Base-by-base conservation (phyloP, 2,888 invertebrate species). In the Drosophila nigricruria region DNA sequence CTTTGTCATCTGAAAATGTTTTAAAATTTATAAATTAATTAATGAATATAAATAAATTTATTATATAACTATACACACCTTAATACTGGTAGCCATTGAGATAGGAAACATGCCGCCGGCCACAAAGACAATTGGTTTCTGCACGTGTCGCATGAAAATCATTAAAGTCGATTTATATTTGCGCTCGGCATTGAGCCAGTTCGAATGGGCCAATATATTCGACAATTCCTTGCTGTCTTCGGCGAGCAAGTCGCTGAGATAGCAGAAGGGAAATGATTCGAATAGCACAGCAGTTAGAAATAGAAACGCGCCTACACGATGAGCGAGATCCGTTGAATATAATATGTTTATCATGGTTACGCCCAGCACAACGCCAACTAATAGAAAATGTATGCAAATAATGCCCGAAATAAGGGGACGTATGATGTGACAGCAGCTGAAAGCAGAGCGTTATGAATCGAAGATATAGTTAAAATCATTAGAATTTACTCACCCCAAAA, bases 211-310 rank as follows among this genome's bases (percentile, higher is more conserved):
- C 6, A 79, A 50, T 0, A 50, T 25, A 18, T 72, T 60, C 10
- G 62, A 38, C 18, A 79, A 4, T 0, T 67, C 61, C 5, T 52
- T 42, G 34, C 50, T 50, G 8, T 81, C 77, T 5, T 67, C 69
- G 8, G 71, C 60, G 0, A 82, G 67, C 4, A 71, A 23, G 5
- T 81, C 74, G 53, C 80, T 76, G 10, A 59, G 62, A 6, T 73
- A 79, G 45, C 82, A 79, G 6, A 73, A 81, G 30, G 77, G 80
- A 38, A 79, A 81, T 0, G 80, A 70, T 25, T 79, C 67, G 12
- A 77, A 30, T 1, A 81, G 32, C 4, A 74, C 50, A 3, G 58
- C 58, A 3, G 61, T 49, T 1, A 73, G n/a, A 30, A 64, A 82
- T 1, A 80, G 8, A 9, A 80, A 25, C 5, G 68, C 68, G 5